A percentile compares a stretch with the other conserved stretches of the same genome.
Conservation (phyloP, 2,797 vertebrate species). For the Lepus oiostolus region DNA sequence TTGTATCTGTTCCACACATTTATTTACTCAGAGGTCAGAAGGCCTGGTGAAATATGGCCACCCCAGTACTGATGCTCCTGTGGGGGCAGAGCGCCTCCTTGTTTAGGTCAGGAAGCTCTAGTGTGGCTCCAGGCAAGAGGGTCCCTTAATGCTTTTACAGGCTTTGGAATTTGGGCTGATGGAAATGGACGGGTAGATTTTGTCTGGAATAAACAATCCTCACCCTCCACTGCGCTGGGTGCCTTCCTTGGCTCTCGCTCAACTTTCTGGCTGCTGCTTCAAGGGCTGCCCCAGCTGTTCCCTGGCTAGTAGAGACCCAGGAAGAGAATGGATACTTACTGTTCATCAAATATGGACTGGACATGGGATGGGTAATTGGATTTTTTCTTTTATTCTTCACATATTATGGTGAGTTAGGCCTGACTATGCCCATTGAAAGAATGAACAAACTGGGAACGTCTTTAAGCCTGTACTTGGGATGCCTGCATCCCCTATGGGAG, state of each 20-base stretch:
- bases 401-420: background rate
- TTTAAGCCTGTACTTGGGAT: too few relatives aligned
- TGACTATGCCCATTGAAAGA: background rate
- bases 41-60: conserved; percentile 82
- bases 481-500: too few relatives aligned
- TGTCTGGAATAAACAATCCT: conserved; percentile 73
- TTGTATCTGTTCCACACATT: conserved; percentile 89
- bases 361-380: background rate
- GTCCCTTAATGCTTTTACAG: conserved; percentile 85
- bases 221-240: background rate
- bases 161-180: conserved; percentile 80
- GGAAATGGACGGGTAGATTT: conserved; percentile 58
- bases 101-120: conserved; percentile 82
- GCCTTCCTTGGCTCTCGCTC: background rate
- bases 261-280: background rate
- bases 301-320: rapidly evolving
- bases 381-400: background rate
- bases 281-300: background rate
- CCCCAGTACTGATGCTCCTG: background rate
- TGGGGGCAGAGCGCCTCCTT: conserved; percentile 82
- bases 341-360: background rate
- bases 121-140: conserved; percentile 66
- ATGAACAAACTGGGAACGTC: background rate
- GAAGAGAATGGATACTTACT: background rate
- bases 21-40: conserved; percentile 87